A percentile compares a stretch with the other conserved stretches of the same genome.
These are phyloP conservation scores for Caranx melampygus DNA, from an alignment of 2,113 vertebrate species.

Conservation along the genomic window DNA sequence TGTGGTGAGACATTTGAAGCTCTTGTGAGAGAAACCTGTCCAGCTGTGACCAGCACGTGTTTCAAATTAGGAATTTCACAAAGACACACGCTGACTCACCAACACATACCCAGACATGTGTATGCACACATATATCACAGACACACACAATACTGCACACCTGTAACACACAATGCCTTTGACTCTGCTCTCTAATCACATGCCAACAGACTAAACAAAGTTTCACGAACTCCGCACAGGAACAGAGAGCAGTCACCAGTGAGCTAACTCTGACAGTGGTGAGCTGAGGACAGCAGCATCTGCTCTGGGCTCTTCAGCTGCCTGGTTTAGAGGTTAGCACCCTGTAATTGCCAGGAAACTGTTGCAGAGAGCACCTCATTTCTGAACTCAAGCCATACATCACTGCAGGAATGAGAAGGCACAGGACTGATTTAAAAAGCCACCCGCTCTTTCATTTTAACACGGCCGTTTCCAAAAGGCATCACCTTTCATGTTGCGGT, in stretches of 20 bases:
- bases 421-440: conserved; percentile 71
- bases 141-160: conserved; percentile 1
- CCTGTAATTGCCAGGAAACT: conserved; percentile 80
- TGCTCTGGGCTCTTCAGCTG: conserved; percentile 70
- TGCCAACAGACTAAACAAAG: neutral
- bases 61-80: conserved; percentile 75
- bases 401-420: conserved; percentile 81
- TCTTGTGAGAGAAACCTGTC: conserved; percentile 70
- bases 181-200: neutral
- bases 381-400: conserved; percentile 78
- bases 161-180: neutral
- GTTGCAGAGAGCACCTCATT: conserved; percentile 72
- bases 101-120: conserved; percentile 37
- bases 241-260: conserved; percentile 7
- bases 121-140: conserved; percentile 18
- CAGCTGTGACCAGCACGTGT: conserved; percentile 79
- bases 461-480: conserved; percentile 73
- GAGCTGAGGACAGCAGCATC: conserved; percentile 67
- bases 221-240: neutral
- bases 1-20: conserved; percentile 76
- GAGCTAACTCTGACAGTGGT: conserved; percentile 11
- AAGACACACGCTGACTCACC: conserved; percentile 57
- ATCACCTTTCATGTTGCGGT: conserved; percentile 76
- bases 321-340: conserved; percentile 63
- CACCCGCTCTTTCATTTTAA: conserved; percentile 79